These are phyloP conservation scores for Anastrepha ludens DNA, from an alignment of 1,140 invertebrate species.

Conservation along the genomic window DNA sequence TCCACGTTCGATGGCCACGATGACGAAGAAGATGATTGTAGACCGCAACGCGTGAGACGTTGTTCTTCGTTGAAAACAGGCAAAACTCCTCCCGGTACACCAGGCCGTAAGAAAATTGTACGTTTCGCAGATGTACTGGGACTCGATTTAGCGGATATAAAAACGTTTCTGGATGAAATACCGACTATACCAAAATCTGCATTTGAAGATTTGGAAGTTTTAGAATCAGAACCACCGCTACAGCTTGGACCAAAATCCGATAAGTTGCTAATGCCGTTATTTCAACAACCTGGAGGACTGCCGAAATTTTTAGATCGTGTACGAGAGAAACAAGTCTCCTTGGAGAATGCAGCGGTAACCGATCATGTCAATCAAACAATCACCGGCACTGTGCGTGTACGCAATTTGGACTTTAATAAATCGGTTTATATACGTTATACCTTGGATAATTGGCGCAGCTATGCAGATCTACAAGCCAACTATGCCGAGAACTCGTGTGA, in stretches of 20 bases:
- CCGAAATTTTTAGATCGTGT: slow-evolving; percentile 87
- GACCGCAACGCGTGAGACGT: slow-evolving; percentile 81
- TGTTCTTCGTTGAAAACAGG: slow-evolving; percentile 92
- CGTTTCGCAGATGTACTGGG: slow-evolving; percentile 96
- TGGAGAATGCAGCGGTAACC: slow-evolving; percentile 88
- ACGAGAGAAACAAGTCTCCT: slow-evolving; percentile 82
- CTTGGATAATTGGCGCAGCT: slow-evolving; percentile 89
- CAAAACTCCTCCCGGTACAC: slow-evolving; percentile 93
- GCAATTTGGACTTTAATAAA: slow-evolving; percentile 95
- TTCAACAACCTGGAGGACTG: slow-evolving; percentile 86
- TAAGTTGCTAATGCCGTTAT: slow-evolving; percentile 82
- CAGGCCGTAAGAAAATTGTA: slow-evolving; percentile 93
- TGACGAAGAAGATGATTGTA: slow-evolving; percentile 74
- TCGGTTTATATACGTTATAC: slow-evolving; percentile 91
- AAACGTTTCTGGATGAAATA: slow-evolving; percentile 92
- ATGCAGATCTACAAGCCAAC: slow-evolving; percentile 85
- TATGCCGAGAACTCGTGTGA: slow-evolving; percentile 94
- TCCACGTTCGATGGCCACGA: slow-evolving; percentile 63
- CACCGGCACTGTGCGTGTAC: slow-evolving; percentile 89
- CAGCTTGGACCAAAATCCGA: slow-evolving; percentile 76
- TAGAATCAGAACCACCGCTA: slow-evolving; percentile 71
- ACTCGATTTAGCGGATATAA: slow-evolving; percentile 91
- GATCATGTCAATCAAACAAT: slow-evolving; percentile 84
- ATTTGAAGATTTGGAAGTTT: slow-evolving; percentile 81
- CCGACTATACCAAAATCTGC: slow-evolving; percentile 91